Base-by-base conservation (phyloP, 2,888 invertebrate genomes). In the Ormyrus nitidulus region DNA sequence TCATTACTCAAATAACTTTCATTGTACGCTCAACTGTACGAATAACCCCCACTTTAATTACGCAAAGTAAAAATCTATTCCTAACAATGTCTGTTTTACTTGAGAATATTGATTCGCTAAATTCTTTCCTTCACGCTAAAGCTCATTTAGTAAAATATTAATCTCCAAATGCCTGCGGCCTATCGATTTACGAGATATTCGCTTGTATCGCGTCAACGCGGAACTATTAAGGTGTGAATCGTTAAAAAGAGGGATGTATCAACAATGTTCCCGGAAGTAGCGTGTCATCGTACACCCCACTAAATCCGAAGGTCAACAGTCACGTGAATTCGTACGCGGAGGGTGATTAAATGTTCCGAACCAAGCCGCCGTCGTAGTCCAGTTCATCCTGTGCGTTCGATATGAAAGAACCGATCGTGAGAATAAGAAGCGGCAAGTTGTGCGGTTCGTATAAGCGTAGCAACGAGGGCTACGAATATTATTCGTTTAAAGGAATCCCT, bases 401-500 rank as follows among this genome's bases (percentile, higher is more conserved):
- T 48, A 78, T 81, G 77, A 78, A 54, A 70, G 74, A 78, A 66
- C 73, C 66, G 0, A 80, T 80, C 48, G 81, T 81, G 0, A 77
- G 75, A 49, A 66, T 66, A 49, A 53, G 59, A 59, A 71, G 48
- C 7, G 81, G 77, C 48, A 81, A 74, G 44, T 61, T 82, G 9
- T 61, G 79, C 11, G 80, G 78, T 53, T 71, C 64, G n/a, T 48
- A 62, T 2, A 64, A 75, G 44, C 66, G 51, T 6, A 82, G 75
- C 49, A 10, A 19, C 0, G 80, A 82, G 49, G 80, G 79, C 10
- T 75, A 79, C 19, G 66, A 82, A 1, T 82, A 53, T 74, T 81
- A 75, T 59, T 71, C 79, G 0, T 82, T 82, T 13, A 82, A 82
- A 49, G 79, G 80, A 4, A 71, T 82, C 4, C 81, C 81, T 6